phyloP scores from a whole-genome alignment of 92 coral and sea anemone genomes.

The Phymanthus crucifer region DNA sequence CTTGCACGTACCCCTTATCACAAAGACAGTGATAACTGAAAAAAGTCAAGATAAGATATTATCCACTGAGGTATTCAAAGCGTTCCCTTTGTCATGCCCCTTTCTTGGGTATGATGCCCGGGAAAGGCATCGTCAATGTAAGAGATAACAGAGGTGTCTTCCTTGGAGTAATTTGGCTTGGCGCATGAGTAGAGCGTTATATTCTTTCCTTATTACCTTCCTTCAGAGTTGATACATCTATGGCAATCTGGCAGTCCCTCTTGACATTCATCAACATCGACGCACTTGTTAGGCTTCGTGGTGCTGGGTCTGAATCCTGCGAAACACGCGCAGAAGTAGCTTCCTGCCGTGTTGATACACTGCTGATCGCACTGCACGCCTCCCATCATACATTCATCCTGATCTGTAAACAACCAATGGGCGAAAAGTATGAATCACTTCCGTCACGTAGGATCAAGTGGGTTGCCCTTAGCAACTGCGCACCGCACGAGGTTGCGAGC shows the following conservation, averaged over 20 bases:
- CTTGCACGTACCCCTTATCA: conserved; percentile 64
- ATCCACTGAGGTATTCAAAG: background rate
- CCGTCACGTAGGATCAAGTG: too few relatives aligned
- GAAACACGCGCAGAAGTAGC: conserved; percentile 83
- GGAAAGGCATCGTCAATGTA: too few relatives aligned
- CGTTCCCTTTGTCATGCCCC: too few relatives aligned
- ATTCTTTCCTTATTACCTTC: conserved; percentile 60
- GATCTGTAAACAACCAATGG: conserved; percentile 51
- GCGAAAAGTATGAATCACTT: background rate
- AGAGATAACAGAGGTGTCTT: too few relatives aligned
- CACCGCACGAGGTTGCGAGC: too few relatives aligned
- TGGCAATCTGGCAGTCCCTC: conserved; percentile 94
- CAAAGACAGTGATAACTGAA: conserved; percentile 84
- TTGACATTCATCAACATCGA: conserved; percentile 82
- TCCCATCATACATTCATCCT: conserved; percentile 91
- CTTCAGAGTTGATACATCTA: conserved; percentile 70
- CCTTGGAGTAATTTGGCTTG: too few relatives aligned
- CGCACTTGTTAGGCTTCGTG: conserved; percentile 73
- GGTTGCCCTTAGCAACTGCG: too few relatives aligned
- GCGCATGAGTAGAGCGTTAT: too few relatives aligned
- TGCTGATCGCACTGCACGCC: conserved; percentile 83
- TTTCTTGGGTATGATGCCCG: too few relatives aligned
- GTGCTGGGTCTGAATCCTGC: conserved; percentile 69
- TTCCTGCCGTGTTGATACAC: conserved; percentile 88
- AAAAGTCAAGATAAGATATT: background rate